A percentile compares a stretch with the other conserved stretches of the same genome.
Conservation (phyloP, 2,888 invertebrate genomes). For the Caenorhabditis sp. region DNA sequence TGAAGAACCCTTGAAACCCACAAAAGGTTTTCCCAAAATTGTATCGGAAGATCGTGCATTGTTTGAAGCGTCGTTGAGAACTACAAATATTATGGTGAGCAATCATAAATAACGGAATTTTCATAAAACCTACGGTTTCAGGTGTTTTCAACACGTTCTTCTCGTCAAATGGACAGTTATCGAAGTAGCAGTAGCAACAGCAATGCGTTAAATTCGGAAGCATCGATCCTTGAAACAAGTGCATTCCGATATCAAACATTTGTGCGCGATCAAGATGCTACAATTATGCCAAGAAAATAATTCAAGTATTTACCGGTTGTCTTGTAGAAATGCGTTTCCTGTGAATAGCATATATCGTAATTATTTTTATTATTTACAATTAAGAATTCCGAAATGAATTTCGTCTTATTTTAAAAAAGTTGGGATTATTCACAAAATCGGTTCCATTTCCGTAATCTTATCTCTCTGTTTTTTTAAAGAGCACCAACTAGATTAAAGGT, state of each 20-base stretch:
- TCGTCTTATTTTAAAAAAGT: no score
- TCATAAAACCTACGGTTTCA: no score
- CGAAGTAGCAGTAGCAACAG: background rate
- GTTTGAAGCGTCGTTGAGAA: slow-evolving; percentile 5
- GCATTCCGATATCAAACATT: slow-evolving; percentile 5
- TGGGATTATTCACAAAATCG: no score
- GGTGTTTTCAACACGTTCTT: slow-evolving; percentile 1
- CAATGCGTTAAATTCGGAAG: background rate
- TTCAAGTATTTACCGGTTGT: no score
- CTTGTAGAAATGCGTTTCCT: no score
- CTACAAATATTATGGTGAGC: slow-evolving; percentile 6
- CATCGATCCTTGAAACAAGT: slow-evolving; percentile 1
- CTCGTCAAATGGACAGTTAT: background rate
- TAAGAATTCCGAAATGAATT: no score
- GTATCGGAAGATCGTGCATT: background rate
- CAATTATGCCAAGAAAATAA: slow-evolving; percentile 1
- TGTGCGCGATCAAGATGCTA: background rate
- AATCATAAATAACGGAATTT: background rate
- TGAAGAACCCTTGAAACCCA: background rate
- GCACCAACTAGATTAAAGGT: no score
- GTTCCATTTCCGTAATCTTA: no score
- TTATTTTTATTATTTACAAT: no score
- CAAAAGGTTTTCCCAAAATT: background rate
- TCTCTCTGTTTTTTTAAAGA: no score
- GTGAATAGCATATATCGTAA: no score